Percentiles rank a stretch among this genome's conserved stretches.
Conservation (phyloP, 2,888 invertebrate genomes). For the Eristalis tenax region DNA sequence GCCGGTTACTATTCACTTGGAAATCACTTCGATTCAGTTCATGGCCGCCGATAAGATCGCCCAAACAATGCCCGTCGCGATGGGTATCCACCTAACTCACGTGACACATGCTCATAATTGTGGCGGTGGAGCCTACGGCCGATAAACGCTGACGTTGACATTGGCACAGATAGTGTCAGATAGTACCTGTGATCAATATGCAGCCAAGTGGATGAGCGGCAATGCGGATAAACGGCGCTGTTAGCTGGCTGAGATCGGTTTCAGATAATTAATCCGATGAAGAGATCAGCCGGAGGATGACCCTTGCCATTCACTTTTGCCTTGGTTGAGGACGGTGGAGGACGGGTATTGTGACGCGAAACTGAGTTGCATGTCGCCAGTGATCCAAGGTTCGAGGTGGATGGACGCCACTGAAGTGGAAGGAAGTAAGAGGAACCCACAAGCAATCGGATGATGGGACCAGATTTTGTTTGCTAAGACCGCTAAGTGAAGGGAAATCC, state of each 20-base stretch:
- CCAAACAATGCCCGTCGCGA: not conserved
- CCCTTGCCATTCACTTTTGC: not conserved
- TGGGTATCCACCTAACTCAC: not conserved
- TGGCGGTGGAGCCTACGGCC: not conserved
- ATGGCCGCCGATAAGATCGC: not conserved
- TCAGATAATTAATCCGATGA: not conserved
- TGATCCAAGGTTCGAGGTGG: no score
- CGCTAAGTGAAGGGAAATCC: no score
- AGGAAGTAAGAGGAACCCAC: no score
- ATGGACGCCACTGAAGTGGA: no score
- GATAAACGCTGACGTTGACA: not conserved
- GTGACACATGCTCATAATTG: not conserved
- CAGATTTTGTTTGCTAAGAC: no score
- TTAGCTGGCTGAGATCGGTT: not conserved
- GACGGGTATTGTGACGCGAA: no score
- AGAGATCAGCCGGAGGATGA: not conserved
- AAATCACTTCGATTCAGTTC: not conserved
- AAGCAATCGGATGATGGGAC: no score
- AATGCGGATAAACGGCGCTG: not conserved
- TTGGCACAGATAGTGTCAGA: not conserved
- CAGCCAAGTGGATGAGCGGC: not conserved
- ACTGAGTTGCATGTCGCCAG: no score
- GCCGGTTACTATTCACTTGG: not conserved
- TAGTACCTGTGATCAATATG: not conserved
- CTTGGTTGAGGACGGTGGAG: not conserved